Percentiles rank a stretch among this genome's conserved stretches.
Evolutionary conservation across 1,140 invertebrate genomes (phyloP).

Genomic region (Drosophila asahinai): DNA sequence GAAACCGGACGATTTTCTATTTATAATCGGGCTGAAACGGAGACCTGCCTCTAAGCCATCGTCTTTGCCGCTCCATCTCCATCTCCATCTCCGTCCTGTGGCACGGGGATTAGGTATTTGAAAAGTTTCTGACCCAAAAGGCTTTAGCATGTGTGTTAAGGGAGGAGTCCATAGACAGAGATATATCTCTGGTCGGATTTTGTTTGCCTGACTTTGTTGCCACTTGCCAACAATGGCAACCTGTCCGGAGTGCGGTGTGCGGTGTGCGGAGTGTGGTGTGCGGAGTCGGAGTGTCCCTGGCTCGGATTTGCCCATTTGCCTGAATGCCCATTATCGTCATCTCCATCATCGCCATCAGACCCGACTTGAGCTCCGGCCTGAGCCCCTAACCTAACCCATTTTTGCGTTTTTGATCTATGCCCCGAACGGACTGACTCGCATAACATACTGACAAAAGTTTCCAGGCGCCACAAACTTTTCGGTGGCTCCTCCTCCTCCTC

Average conservation of each 20-base stretch:
- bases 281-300: constrained; percentile 29
- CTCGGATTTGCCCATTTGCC: constrained; percentile 71
- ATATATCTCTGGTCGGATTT: constrained; percentile 63
- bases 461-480: constrained; percentile 58
- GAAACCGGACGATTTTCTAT: constrained; percentile 42
- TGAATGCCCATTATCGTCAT: constrained; percentile 79
- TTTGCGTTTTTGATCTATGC: constrained; percentile 76
- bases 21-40: constrained; percentile 46
- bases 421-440: constrained; percentile 45
- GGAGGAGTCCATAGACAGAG: constrained; percentile 57
- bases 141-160: constrained; percentile 53
- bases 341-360: constrained; percentile 61
- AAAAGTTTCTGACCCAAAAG: constrained; percentile 82
- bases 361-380: constrained; percentile 32
- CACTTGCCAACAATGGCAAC: constrained; percentile 79
- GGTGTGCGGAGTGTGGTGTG: not conserved
- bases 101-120: constrained; percentile 78
- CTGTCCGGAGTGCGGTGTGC: constrained; percentile 34
- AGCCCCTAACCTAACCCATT: constrained; percentile 46
- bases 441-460: constrained; percentile 57
- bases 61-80: constrained; percentile 36
- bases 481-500: constrained; percentile 16
- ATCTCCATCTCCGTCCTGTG: constrained; percentile 38
- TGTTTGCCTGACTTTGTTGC: constrained; percentile 81
- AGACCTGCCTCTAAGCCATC: constrained; percentile 35